Percentiles rank a stretch among this genome's conserved stretches.
These are phyloP conservation scores for Torymus tubicola DNA, from an alignment of 2,888 invertebrate species.

Conservation along the genomic window DNA sequence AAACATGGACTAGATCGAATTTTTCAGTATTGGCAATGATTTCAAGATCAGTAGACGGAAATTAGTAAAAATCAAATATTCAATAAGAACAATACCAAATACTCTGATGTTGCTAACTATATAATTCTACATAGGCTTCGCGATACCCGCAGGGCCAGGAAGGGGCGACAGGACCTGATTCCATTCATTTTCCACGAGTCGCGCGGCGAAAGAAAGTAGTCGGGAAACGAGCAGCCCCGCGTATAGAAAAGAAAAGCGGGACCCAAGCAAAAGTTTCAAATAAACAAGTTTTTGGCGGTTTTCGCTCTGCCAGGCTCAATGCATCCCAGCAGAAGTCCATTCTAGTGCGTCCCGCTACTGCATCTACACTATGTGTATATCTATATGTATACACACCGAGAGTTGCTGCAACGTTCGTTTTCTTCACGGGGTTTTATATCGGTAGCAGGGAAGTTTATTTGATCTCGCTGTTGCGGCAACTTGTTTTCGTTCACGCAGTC, in stretches of 20 bases:
- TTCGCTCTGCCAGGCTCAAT: background rate
- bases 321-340: conserved; percentile 14
- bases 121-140: too few relatives aligned
- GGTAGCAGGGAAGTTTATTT: conserved; percentile 32
- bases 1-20: too few relatives aligned
- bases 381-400: background rate
- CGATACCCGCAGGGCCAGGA: too few relatives aligned
- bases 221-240: background rate
- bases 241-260: background rate
- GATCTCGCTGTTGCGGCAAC: conserved; percentile 13
- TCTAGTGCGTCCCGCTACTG: background rate
- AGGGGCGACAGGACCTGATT: background rate
- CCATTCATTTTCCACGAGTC: conserved; percentile 5
- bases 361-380: too few relatives aligned
- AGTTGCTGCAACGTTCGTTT: background rate
- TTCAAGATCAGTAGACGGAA: too few relatives aligned
- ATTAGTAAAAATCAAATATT: too few relatives aligned
- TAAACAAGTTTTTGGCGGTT: conserved; percentile 42
- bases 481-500: conserved; percentile 23
- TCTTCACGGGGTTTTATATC: background rate
- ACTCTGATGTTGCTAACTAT: too few relatives aligned
- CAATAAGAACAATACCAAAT: too few relatives aligned
- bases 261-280: conserved; percentile 31
- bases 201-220: background rate
- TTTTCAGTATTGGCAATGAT: too few relatives aligned